Conservation (phyloP, 2,113 vertebrate genomes). For the human (Homo sapiens) region GRCh38 chr7:16450501-16451000, state of each 20-base stretch:
- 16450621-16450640: conserved; percentile 76
- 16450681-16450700: conserved; percentile 42
- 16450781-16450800: neutral
- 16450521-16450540: conserved; percentile 60
- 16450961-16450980: conserved; percentile 9
- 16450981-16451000: neutral
- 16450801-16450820: neutral
- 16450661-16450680: conserved; percentile 62
- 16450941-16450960: neutral
- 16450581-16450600: conserved; percentile 67
- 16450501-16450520: conserved; percentile 51
- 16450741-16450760: neutral
- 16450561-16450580: conserved; percentile 53
- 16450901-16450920: neutral
- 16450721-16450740: conserved; percentile 43
- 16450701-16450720: conserved; percentile 6
- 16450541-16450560: conserved; percentile 68
- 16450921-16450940: neutral
- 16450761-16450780: neutral
- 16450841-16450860: neutral
- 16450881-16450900: neutral
- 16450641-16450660: conserved; percentile 56
- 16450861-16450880: neutral
- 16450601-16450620: conserved; percentile 64
- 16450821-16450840: neutral